Base-by-base conservation (phyloP, 2,888 invertebrate genomes). In the Ptychoptera contaminata region DNA sequence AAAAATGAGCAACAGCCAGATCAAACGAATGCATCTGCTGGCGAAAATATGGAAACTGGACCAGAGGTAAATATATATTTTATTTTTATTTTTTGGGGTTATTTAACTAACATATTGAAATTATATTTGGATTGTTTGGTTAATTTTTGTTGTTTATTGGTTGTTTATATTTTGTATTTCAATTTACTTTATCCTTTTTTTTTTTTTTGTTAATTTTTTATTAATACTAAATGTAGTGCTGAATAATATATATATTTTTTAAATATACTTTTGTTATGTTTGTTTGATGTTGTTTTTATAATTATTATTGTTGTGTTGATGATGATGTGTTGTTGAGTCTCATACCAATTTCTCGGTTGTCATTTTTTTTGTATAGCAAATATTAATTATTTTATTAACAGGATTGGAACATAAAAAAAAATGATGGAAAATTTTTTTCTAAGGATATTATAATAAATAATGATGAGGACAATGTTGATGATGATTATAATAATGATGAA, bases 1-100 rank as follows among this genome's bases (percentile, higher is more conserved):
- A 59, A 61, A 46, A 61, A 59, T 54, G 67, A 60, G 46, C 63
- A 58, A 54, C 67, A 59, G 45, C 63, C 62, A 47, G 59, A 59
- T 37, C 56, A 58, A 44, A 54, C 63, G 52, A 69, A 67, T 50
- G 64, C 65, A 43, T 5, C 4, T 23, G 23, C 4, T 23, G 23
- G 23, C 7, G 23, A 23, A 23, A 23, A 23, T 23, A 60, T 69
- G 51, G 65, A 69, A 65, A 39, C 70, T 58, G 69, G 71, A 65
- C 56, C 70, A 67, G 53, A 74, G 71, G 64, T 74, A 50, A 54
- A 60, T 55, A 5, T 16, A 44, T 43, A 23, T 14, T 37, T 40
- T 40, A 1, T 11, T 16, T 30, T 45, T 41, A 11, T 37, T 40
- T 35, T 34, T 15, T 35, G 16, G 34, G 12, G 16, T 40, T 40